Evolutionary conservation across 2,113 vertebrate species (phyloP), one percentile per base, ranked within the genome.

Genomic region (Grallaria varia): DNA sequence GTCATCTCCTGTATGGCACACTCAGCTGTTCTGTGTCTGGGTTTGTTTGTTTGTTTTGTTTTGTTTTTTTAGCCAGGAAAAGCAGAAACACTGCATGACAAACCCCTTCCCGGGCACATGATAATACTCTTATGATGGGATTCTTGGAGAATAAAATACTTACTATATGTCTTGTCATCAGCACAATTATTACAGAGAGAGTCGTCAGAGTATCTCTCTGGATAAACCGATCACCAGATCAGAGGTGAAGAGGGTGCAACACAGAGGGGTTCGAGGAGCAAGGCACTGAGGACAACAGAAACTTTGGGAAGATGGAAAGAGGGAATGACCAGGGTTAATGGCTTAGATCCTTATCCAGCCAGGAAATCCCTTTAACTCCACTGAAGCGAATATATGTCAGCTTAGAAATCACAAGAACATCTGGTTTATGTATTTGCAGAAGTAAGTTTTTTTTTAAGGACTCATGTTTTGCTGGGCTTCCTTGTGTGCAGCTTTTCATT

Each of bases 321-420:
- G 39, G 27, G 78, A 94, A 92, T 19, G 59, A 72, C 85, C 73
- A 66, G 69, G 59, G 90, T 90, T 96, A 90, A 76, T 74, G 78
- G 68, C 72, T 94, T 96, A 92, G 94, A 88, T 52, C 35, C 40
- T 93, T 73, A 90, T 88, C 85, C 82, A 93, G 28, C 55, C 77
- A 91, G 95, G 93, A 95, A 93, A 94, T 94, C 87, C 89, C 90
- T 95, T 91, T 90, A 95, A 93, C 87, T 91, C 64, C 4, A 0
- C 40, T 74, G 75, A 77, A 92, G 86, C 90, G 94, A 84, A 77
- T 95, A 81, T 55, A 71, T 90, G 86, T 92, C 86, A 95, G 83
- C 89, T 93, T 75, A 91, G 63, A 94, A 90, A 89, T 88, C 95
- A 93, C 59, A 83, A 90, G 95, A 90, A 94, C 82, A 81, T 93